Base-by-base conservation (phyloP, 53 echinoderm and acorn worm species). In the Patiria pectinifera region DNA sequence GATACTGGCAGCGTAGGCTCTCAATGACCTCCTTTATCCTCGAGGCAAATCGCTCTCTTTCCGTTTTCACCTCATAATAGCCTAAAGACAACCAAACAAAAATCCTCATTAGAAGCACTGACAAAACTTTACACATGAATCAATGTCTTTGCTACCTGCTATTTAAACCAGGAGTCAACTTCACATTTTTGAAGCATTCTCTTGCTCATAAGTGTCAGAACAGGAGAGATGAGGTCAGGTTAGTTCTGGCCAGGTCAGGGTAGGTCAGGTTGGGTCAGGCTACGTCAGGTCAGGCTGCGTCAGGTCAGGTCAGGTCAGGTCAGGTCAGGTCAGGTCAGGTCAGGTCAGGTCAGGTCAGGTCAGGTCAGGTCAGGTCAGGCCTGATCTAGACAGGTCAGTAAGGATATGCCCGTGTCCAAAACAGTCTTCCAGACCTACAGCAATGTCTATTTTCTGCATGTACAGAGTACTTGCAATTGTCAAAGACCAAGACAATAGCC, bases 21-120 rank as follows among this genome's bases (percentile, higher is more conserved):
- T 85, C 81, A 82, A 93, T 61, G 22, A 72, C 82, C 11, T 93
- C 93, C 82, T 93, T 81, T 16, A 93, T 93, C 83, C 83, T 93
- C 4, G 43, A 75, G 7, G 93, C 80, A 82, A 87, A 88, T 14
- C 83, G 71, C 44, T 87, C 93, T 44, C 86, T 80, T 82, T 93
- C 93, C 1, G 93, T 88, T 75, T 87, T 87, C 11, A 93, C 93
- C 19, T 93, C 93, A 76, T 93, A 93, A 75, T 75, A 88, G 46
- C 62, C 93, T 93, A 45, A 6, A 58, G 69, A 85, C 13, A 25
- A 79, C 5, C 0, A 35, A 15, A 82, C 62, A 4, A 35, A 84
- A 26, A 63, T 43, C 2, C 8, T 19, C 7, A 58, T 6, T 13
- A 10, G 48, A 10, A 46, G 59, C 21, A 6, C 18, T 48, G 43